Evolutionary conservation across 1,140 invertebrate genomes (phyloP).

Genomic region (Leptonema lineaticorne): DNA sequence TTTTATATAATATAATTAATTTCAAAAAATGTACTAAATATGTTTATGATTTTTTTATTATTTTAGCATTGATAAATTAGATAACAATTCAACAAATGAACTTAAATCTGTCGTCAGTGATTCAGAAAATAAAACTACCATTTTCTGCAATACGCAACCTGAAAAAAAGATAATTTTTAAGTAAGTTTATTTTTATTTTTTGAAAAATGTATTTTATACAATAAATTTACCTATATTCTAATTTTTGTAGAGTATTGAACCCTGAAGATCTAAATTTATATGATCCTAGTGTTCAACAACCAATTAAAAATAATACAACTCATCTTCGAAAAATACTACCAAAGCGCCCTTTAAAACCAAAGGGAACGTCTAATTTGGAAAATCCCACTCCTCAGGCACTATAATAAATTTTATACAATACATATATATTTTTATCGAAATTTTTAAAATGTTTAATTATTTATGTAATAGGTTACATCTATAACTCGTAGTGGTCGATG

Average conservation of each 20-base stretch:
- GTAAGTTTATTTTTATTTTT: too few species aligned
- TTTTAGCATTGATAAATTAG: too few species aligned
- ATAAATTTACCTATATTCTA: not conserved
- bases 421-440: too few species aligned
- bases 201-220: not conserved
- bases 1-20: too few species aligned
- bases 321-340: slow-evolving; percentile 21
- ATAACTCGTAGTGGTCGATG: slow-evolving; percentile 4
- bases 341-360: slow-evolving; percentile 24
- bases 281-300: slow-evolving; percentile 4
- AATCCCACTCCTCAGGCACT: not conserved
- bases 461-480: not conserved
- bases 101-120: slow-evolving; percentile 12
- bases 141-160: slow-evolving; percentile 33
- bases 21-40: too few species aligned
- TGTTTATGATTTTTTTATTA: too few species aligned
- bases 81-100: too few species aligned
- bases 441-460: too few species aligned
- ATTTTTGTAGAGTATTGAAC: slow-evolving; percentile 35
- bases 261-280: slow-evolving; percentile 39
- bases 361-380: not conserved
- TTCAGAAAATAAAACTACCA: slow-evolving; percentile 27
- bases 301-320: slow-evolving; percentile 3
- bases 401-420: too few species aligned
- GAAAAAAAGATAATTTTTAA: slow-evolving; percentile 21